Evolutionary conservation across 2,888 invertebrate species (phyloP).

Genomic region (Quadroppia sp.): DNA sequence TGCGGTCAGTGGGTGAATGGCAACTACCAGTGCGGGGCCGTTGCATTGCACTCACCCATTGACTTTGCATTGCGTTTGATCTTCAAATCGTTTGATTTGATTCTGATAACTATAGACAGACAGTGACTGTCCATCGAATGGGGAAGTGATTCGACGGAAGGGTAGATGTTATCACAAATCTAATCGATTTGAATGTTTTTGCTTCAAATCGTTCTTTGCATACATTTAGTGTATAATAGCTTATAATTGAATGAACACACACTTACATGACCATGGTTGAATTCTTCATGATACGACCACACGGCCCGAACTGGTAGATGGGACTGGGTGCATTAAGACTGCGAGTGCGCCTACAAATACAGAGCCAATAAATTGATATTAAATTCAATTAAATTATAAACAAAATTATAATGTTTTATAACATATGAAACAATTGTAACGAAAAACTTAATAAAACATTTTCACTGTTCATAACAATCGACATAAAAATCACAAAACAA

Average conservation of each 20-base stretch:
- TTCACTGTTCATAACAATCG: too few relatives aligned
- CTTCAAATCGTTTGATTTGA: neutral
- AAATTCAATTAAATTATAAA: neutral
- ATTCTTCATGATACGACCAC: slow-evolving; percentile 94
- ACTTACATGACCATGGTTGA: slow-evolving; percentile 95
- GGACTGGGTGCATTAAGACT: slow-evolving; percentile 95
- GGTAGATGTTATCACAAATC: too few relatives aligned
- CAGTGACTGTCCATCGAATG: neutral
- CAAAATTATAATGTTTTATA: too few relatives aligned
- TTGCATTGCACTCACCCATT: neutral
- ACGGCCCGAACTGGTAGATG: slow-evolving; percentile 95
- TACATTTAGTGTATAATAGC: slow-evolving; percentile 41
- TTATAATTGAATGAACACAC: slow-evolving; percentile 55
- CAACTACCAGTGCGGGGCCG: neutral
- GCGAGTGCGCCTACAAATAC: slow-evolving; percentile 64
- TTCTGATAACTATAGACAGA: neutral
- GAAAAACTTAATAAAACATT: too few relatives aligned
- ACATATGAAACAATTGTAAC: too few relatives aligned
- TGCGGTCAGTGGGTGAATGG: slow-evolving; percentile 29
- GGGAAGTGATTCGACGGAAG: too few relatives aligned
- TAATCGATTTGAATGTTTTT: neutral
- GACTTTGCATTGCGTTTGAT: neutral
- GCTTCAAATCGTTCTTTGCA: neutral
- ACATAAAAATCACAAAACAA: too few relatives aligned
- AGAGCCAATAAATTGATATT: neutral